These are phyloP conservation scores for Zaprionus ornatus DNA, from an alignment of 1,140 invertebrate species.

Conservation along the genomic window DNA sequence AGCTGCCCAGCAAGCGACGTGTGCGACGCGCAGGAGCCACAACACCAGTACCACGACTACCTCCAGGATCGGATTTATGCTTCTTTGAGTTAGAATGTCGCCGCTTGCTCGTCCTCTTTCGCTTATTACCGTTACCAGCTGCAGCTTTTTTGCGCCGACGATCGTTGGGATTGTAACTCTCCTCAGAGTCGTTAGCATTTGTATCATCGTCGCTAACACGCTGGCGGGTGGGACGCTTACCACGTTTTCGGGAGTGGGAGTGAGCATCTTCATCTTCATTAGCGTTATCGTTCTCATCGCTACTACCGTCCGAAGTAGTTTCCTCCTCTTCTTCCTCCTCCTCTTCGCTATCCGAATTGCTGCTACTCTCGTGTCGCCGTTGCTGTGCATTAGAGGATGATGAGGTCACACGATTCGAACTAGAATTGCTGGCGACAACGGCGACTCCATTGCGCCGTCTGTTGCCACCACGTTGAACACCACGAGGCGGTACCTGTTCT, in stretches of 20 bases:
- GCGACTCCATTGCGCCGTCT: constrained; percentile 57
- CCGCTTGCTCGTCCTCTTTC: constrained; percentile 16
- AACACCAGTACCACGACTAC: constrained; percentile 13
- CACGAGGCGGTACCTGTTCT: constrained; percentile 22
- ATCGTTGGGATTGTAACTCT: constrained; percentile 83
- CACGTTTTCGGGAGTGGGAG: constrained; percentile 46
- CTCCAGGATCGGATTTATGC: constrained; percentile 28
- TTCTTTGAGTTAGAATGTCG: constrained; percentile 41
- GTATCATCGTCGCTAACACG: constrained; percentile 55
- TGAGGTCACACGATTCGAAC: constrained; percentile 77
- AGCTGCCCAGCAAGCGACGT: constrained; percentile 57
- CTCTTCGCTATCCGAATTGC: constrained; percentile 50
- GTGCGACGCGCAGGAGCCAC: constrained; percentile 44
- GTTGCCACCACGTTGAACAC: constrained; percentile 35
- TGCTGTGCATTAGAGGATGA: constrained; percentile 70
- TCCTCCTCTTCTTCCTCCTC: constrained; percentile 69
- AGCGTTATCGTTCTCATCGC: constrained; percentile 59
- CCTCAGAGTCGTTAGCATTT: constrained; percentile 78
- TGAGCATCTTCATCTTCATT: constrained; percentile 57
- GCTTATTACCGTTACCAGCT: constrained; percentile 16
- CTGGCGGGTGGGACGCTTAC: constrained; percentile 29
- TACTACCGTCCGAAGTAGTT: constrained; percentile 65
- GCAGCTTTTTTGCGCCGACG: constrained; percentile 38
- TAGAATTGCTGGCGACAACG: constrained; percentile 52
- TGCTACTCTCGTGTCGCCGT: constrained; percentile 47